phyloP scores from a whole-genome alignment of 2,888 invertebrate species.

The Philereme vetulata region DNA sequence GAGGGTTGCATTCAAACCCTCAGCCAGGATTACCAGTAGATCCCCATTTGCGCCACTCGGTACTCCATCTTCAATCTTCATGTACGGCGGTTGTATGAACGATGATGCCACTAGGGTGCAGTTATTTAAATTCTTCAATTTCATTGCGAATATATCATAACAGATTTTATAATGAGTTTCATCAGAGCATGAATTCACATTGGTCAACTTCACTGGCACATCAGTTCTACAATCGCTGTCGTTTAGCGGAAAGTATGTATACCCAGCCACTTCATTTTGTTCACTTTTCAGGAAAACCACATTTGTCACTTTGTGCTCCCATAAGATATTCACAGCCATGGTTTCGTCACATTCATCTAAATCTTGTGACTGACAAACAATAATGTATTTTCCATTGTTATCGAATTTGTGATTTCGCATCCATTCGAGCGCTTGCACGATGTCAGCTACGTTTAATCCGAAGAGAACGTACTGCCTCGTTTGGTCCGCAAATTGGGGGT shows the following conservation, averaged over 20 bases:
- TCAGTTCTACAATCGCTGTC: constrained; percentile 52
- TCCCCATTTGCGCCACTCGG: constrained; percentile 66
- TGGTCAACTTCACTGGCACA: constrained; percentile 48
- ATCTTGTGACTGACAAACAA: constrained; percentile 57
- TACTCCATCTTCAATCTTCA: constrained; percentile 54
- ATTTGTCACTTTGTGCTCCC: constrained; percentile 62
- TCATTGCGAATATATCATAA: constrained; percentile 51
- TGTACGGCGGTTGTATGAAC: constrained; percentile 62
- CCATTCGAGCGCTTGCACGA: constrained; percentile 51
- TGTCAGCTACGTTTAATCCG: constrained; percentile 46
- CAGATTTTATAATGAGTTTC: constrained; percentile 32
- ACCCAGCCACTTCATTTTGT: constrained; percentile 44
- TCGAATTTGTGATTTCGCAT: constrained; percentile 54
- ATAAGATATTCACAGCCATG: constrained; percentile 53
- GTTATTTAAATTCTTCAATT: constrained; percentile 56
- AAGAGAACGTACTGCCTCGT: constrained; percentile 62
- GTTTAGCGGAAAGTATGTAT: constrained; percentile 55
- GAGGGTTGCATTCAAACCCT: constrained; percentile 60
- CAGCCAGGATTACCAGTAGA: constrained; percentile 54
- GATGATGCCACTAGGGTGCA: constrained; percentile 66
- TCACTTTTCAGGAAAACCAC: constrained; percentile 56
- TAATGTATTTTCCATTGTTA: constrained; percentile 64
- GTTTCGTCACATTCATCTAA: constrained; percentile 56
- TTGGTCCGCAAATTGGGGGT: constrained; percentile 40
- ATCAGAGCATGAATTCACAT: constrained; percentile 37